Base-by-base conservation (phyloP, 2,888 invertebrate species). In the Cataglyphis rosenhaueri region DNA sequence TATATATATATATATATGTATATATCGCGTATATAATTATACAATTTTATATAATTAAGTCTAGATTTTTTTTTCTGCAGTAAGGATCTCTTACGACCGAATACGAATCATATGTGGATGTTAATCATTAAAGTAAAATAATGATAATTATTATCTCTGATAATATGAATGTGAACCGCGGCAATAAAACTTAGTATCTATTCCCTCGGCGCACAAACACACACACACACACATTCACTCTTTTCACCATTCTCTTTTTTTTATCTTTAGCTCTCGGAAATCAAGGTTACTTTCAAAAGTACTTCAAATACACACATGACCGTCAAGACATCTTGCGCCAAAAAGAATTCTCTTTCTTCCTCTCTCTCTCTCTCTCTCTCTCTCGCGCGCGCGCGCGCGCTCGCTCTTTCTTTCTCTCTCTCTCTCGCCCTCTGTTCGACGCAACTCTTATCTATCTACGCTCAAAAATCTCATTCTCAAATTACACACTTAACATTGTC, bases 281-380 rank as follows among this genome's bases (percentile, higher is more conserved):
- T 59, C 44, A 44, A 55, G 32, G 41, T 71, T 83, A 83, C 81
- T 83, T 81, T 83, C 83, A 83, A 81, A 65, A 83, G 44, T 79
- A 64, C 35, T 64, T 57, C 81, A 83, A 48, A 38, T 41, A 71
- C 68, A 81, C 57, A 52, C 44, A 64, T 48, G 76, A 78, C 5
- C 38, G 8, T 35, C 12, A 41, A 61, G 59, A 66, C 41, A 29
- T 78, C 25, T 21, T 38, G 55, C 64, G 32, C 15, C 25, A 15
- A 57, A 71, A 38, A 55, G 25, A n/a, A n/a, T 52, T 52, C 48
- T 57, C 21, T 57, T 9, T 21, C 3, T 10, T 2, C 9, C 8
- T 8, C 6, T 8, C 15, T 52, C 18, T 52, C 18, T 52, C 15
- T 38, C 18, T 44, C 32, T 32, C 5, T 4, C 32, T 32, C 32